Evolutionary conservation across 2,797 vertebrate species (phyloP).

Genomic region (Hydrolagus colliei): DNA sequence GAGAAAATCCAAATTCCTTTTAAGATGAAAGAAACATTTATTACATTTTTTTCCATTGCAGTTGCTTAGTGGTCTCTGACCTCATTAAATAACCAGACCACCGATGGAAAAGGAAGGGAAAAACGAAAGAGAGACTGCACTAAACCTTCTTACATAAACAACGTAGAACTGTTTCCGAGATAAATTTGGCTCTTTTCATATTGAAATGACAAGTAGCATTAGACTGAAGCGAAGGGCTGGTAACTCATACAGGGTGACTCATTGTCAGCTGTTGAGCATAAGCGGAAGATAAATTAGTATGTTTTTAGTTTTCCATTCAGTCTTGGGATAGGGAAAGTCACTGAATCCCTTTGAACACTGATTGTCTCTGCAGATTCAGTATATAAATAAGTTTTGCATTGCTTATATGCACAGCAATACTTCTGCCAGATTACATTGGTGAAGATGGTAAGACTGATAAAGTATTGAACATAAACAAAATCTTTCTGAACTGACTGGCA

Average conservation of each 20-base stretch:
- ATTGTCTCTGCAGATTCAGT: not conserved
- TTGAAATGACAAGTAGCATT: not conserved
- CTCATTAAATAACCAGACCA: not conserved
- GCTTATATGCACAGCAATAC: not conserved
- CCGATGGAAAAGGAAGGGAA: not conserved
- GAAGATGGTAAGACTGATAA: not conserved
- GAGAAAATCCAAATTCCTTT: not conserved
- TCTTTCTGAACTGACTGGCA: not conserved
- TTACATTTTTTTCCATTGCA: conserved; percentile 4
- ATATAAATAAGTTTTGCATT: conserved; percentile 16
- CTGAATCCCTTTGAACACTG: conserved; percentile 10
- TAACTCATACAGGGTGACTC: not conserved
- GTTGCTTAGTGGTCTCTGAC: not conserved
- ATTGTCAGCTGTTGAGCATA: conserved; percentile 14
- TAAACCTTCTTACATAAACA: not conserved
- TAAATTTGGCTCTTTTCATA: conserved; percentile 23
- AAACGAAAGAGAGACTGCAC: not conserved
- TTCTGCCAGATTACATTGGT: not conserved
- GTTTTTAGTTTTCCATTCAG: conserved; percentile 21
- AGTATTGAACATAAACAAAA: not conserved
- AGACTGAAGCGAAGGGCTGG: not conserved
- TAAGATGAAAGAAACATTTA: not conserved
- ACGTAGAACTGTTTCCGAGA: not conserved
- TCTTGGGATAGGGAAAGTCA: not conserved
- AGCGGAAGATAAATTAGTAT: not conserved